Base-by-base conservation (phyloP, 2,797 vertebrate genomes). In the Naso thynnoides region DNA sequence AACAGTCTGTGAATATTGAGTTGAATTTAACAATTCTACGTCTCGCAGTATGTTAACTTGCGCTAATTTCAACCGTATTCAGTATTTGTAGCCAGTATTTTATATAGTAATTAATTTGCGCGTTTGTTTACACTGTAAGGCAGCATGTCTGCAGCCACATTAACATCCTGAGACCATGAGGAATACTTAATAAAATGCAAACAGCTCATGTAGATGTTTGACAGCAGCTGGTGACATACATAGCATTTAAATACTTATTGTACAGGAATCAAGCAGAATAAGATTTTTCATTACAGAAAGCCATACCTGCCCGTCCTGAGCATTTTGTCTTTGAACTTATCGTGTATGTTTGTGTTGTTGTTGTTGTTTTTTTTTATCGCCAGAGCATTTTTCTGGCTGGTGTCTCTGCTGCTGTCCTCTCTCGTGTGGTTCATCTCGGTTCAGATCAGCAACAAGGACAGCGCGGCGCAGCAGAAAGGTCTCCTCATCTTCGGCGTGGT, bases 311-410 rank as follows among this genome's bases (percentile, higher is more conserved):
- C 41, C 19, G 11, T 19, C 1, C 27, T 15, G 2, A n/a, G 10
- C 1, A 4, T 23, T 15, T n/a, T 16, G 8, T 6, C 15, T 16
- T 26, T 0, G 19, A 15, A 31, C n/a, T 62, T 0, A 33, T 1
- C 8, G n/a, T 49, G 3, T 36, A 4, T 68, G 15, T 61, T 16
- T 42, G 6, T 29, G 1, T 44, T 15, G 0, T 53, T 60, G 56
- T 8, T 29, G 1, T 44, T 15, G 0, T 53, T 60, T 57, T 60
- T 13, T n/a, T 66, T 79, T 80, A 31, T 21, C n/a, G n/a, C n/a
- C 70, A 95, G 94, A n/a, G 94, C 91, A 3, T 97, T 96, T 41
- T 88, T 94, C 91, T 95, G 93, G 92, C 87, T 95, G 75, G 85
- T 95, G 66, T 96, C 94, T 5, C 88, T 96, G 62, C 90, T 95